A percentile compares a stretch with the other conserved stretches of the same genome.
These are phyloP conservation scores for Camelus dromedarius DNA, from an alignment of 2,113 vertebrate genomes.

Conservation along the genomic window DNA sequence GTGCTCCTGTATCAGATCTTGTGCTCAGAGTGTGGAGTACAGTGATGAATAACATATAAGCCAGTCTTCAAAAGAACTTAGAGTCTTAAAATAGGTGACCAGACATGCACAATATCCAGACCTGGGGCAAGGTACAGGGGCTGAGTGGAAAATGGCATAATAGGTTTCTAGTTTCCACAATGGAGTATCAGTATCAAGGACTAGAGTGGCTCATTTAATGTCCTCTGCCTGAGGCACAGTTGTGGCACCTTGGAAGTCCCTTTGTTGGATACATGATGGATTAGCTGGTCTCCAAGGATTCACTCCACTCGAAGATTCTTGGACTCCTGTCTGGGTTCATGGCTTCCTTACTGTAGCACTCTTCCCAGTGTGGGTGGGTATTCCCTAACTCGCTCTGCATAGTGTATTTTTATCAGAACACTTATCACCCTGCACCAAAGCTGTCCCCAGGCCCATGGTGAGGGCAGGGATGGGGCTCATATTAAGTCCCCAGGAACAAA, in stretches of 20 bases:
- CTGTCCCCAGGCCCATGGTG: neutral
- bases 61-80: neutral
- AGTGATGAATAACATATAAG: neutral
- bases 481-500: neutral
- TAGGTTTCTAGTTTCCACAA: neutral
- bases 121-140: neutral
- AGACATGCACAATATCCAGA: neutral
- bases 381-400: neutral
- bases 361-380: neutral
- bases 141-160: neutral
- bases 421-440: neutral
- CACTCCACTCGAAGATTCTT: neutral
- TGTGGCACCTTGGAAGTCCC: neutral
- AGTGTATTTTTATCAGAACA: neutral
- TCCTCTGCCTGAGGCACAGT: neutral
- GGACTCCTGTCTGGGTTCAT: neutral
- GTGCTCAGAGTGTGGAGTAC: neutral
- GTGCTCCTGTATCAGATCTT: neutral
- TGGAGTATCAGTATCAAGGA: neutral
- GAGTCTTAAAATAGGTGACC: neutral
- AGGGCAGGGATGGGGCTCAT: neutral
- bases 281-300: neutral
- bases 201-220: neutral
- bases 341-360: neutral
- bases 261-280: neutral